Evolutionary conservation across 1,140 invertebrate genomes (phyloP).

Genomic region (Samia ricini): DNA sequence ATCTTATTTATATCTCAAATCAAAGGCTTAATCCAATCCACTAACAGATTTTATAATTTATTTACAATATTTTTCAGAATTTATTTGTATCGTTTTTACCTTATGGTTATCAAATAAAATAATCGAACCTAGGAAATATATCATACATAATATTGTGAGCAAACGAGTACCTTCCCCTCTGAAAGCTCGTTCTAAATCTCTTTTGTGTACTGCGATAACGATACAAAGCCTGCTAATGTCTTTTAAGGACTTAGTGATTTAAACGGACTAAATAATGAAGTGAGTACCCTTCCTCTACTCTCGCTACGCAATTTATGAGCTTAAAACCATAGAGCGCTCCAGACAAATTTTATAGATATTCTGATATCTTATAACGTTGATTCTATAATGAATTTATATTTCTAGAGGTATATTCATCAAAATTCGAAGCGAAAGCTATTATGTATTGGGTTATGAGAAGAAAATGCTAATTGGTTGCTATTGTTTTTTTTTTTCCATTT

Average conservation of each 20-base stretch:
- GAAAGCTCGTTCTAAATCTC: slow-evolving; percentile 61
- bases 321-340: slow-evolving; percentile 46
- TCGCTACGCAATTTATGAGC: slow-evolving; percentile 59
- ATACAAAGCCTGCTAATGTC: slow-evolving; percentile 76
- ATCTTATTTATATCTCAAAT: too few species aligned
- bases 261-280: slow-evolving; percentile 77
- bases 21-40: too few species aligned
- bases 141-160: slow-evolving; percentile 42
- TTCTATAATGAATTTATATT: too few species aligned
- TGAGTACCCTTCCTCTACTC: slow-evolving; percentile 59
- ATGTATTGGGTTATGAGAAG: too few species aligned
- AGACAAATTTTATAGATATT: slow-evolving; percentile 1
- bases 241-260: slow-evolving; percentile 78
- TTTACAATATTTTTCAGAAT: neutral
- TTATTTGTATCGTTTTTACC: neutral
- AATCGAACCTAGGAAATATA: neutral
- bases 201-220: slow-evolving; percentile 73
- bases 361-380: slow-evolving; percentile 3
- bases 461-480: too few species aligned
- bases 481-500: too few species aligned
- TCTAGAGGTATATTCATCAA: too few species aligned
- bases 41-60: too few species aligned
- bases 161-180: slow-evolving; percentile 57
- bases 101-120: too few species aligned
- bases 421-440: too few species aligned